Conservation (phyloP, 2,113 vertebrate genomes). For the Megaleporinus macrocephalus region DNA sequence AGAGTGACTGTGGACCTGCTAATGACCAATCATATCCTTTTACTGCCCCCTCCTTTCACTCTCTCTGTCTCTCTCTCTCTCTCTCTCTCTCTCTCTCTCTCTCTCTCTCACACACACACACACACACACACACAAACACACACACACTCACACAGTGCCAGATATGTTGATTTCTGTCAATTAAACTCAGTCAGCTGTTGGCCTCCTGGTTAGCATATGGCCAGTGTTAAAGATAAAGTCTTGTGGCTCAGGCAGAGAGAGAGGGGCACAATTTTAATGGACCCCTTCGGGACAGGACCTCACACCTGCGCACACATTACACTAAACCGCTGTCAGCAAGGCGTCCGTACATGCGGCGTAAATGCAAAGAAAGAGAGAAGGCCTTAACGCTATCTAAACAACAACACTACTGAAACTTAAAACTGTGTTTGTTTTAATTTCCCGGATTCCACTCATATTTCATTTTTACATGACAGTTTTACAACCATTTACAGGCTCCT, state of each 20-base stretch:
- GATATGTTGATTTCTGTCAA: conserved; percentile 85
- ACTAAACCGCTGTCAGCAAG: conserved; percentile 65
- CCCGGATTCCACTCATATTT: no score
- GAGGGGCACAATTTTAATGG: conserved; percentile 79
- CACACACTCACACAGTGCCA: conserved; percentile 42
- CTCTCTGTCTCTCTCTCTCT: not conserved
- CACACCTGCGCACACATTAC: conserved; percentile 77
- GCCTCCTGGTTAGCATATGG: conserved; percentile 84
- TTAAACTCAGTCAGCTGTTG: conserved; percentile 84
- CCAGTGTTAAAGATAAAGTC: conserved; percentile 79
- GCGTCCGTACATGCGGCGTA: conserved; percentile 59
- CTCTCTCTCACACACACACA: conserved; percentile 38
- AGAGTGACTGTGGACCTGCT: conserved; percentile 36
- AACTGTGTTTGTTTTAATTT: no score
- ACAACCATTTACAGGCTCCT: no score
- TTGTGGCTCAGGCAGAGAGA: conserved; percentile 69
- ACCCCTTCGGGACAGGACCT: conserved; percentile 77
- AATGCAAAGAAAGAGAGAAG: not conserved
- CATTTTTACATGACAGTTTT: no score
- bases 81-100: not conserved
- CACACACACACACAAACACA: conserved; percentile 47
- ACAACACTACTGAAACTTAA: not conserved
- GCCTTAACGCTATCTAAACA: not conserved
- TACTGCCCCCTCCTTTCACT: not conserved
- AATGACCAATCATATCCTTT: conserved; percentile 42